Evolutionary conservation across 2,888 invertebrate species (phyloP), one percentile per base, ranked within the genome.

Genomic region (Dascillus cervinus): DNA sequence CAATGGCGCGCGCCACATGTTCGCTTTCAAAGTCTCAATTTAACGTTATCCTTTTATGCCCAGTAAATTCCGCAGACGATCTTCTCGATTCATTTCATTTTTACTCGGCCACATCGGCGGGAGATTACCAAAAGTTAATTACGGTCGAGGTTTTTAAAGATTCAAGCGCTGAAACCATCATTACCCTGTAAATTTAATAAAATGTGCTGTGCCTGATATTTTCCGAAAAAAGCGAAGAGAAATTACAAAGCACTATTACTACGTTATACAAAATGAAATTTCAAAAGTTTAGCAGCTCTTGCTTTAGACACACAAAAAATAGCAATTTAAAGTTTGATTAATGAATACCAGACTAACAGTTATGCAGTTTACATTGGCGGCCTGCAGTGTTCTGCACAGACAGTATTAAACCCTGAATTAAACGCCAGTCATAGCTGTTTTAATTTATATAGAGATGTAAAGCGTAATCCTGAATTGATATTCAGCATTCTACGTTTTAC

Each of bases 251-350:
- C 36, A 37, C 41, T 37, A 39, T 43, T 42, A 44, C 41, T 43
- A 41, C 38, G 33, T 36, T 35, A 45, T 38, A 30, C 33, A 40
- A 39, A 44, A 50, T 51, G 51, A 51, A 52, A 52, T 50, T 53
- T 46, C 35, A 41, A 49, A 53, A 49, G 45, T 52, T 52, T 41
- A 47, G 41, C 44, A 35, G 49, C 47, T 46, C 44, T 50, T 46
- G 50, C 39, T 47, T 46, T 41, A 46, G 49, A 45, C 45, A 39
- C 26, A 40, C 41, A 51, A 52, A 52, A 51, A 53, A 51, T 43
- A 32, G 48, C 51, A 53, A 53, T 53, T 53, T 52, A 52, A 53
- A 53, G 45, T 53, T 53, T 52, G 53, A 53, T 53, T 53, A 53
- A 53, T 52, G 52, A 50, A 50, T 47, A 47, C 47, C 49, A 50